A percentile compares a stretch with the other conserved stretches of the same genome.
phyloP scores from a whole-genome alignment of 2,888 invertebrate genomes.

The Drosophila anceps region DNA sequence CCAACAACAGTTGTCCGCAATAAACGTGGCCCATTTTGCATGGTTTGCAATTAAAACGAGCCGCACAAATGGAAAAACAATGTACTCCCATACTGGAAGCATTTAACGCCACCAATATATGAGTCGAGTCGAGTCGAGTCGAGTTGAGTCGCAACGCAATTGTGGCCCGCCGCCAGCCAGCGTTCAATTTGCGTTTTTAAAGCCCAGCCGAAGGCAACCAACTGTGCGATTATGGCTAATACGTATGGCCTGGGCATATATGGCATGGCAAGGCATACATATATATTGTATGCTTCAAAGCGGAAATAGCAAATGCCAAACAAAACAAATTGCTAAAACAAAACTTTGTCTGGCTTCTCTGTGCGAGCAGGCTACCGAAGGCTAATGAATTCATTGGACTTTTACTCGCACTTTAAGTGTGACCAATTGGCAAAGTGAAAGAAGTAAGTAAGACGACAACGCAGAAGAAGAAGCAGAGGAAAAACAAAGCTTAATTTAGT shows the following conservation, averaged over 20 bases:
- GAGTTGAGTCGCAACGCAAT: constrained; percentile 12
- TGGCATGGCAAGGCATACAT: neutral
- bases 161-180: constrained; percentile 59
- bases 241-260: neutral
- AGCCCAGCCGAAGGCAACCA: constrained; percentile 7
- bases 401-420: constrained; percentile 9
- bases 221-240: neutral
- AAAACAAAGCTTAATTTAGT: constrained; percentile 22
- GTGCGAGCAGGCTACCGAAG: neutral
- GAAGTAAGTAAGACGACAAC: neutral
- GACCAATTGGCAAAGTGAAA: neutral
- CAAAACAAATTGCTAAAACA: constrained; percentile 62
- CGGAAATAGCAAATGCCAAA: constrained; percentile 22
- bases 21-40: constrained; percentile 47
- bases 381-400: constrained; percentile 4
- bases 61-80: constrained; percentile 73
- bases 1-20: constrained; percentile 24
- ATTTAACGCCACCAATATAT: constrained; percentile 42
- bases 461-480: neutral
- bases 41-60: constrained; percentile 65
- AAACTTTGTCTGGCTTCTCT: constrained; percentile 40
- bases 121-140: no score
- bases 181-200: constrained; percentile 64
- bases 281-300: neutral
- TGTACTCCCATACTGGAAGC: constrained; percentile 55